These are phyloP conservation scores for Gobionotothen gibberifrons DNA, from an alignment of 2,797 vertebrate species.

Conservation along the genomic window DNA sequence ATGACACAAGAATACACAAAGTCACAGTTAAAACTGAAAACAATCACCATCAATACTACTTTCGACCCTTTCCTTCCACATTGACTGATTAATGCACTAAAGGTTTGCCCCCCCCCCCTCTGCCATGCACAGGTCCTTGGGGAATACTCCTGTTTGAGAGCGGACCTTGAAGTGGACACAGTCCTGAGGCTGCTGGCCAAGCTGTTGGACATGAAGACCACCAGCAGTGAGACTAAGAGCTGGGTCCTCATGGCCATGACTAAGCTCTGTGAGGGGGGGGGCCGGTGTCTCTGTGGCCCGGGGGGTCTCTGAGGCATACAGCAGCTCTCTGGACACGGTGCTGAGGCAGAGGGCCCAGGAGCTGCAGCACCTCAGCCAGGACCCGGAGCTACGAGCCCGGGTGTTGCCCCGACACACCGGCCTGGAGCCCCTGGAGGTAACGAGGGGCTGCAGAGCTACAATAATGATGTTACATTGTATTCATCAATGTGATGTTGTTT, in stretches of 20 bases:
- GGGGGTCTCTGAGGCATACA: conserved; percentile 83
- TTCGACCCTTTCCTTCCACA: background rate
- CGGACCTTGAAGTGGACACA: conserved; percentile 79
- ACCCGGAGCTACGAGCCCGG: conserved; percentile 82
- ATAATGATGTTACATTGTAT: background rate
- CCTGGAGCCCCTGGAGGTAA: conserved; percentile 85
- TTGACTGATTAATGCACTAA: background rate
- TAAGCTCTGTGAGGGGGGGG: conserved; percentile 84
- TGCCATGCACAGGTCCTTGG: conserved; percentile 89
- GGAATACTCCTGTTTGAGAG: conserved; percentile 89
- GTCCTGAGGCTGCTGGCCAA: conserved; percentile 85
- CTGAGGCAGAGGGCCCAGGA: conserved; percentile 93
- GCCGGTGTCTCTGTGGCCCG: conserved; percentile 72
- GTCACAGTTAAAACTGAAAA: background rate
- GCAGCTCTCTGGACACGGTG: conserved; percentile 89
- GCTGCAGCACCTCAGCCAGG: conserved; percentile 87
- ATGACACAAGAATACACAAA: background rate
- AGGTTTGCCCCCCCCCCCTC: background rate
- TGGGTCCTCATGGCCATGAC: conserved; percentile 93
- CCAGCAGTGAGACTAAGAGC: conserved; percentile 90
- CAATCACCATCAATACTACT: background rate
- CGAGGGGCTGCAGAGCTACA: background rate
- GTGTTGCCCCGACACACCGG: conserved; percentile 83
- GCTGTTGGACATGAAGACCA: conserved; percentile 82
- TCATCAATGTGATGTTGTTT: background rate